phyloP scores from a whole-genome alignment of 2,113 vertebrate species.

The Cebidichthys violaceus region DNA sequence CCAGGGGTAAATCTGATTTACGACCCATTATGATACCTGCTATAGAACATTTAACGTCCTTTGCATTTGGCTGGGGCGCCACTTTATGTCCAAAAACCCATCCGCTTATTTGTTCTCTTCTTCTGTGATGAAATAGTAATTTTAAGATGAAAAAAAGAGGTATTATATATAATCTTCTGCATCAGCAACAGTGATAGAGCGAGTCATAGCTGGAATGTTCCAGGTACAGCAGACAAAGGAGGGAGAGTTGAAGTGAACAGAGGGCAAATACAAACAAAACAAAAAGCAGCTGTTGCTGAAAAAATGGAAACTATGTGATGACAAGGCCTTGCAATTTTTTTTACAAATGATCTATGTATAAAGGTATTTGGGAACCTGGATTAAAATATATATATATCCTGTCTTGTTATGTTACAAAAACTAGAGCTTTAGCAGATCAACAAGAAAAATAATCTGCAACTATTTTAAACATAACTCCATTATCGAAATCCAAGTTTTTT shows the following conservation, averaged over 20 bases:
- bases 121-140: not conserved
- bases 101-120: not conserved
- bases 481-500: not conserved
- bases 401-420: not conserved
- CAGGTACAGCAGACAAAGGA: slow-evolving; percentile 37
- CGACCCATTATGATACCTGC: not conserved
- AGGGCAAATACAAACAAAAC: not conserved
- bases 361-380: not conserved
- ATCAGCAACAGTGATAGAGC: not conserved
- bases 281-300: slow-evolving; percentile 40
- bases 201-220: slow-evolving; percentile 46
- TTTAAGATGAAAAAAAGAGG: not conserved
- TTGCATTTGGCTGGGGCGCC: not conserved
- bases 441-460: not conserved
- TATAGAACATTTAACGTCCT: not conserved
- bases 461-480: not conserved
- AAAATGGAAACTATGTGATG: not conserved
- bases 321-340: not conserved
- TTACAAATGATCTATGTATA: not conserved
- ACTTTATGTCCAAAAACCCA: not conserved
- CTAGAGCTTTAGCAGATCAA: not conserved
- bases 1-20: slow-evolving; percentile 57
- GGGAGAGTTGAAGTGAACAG: slow-evolving; percentile 20
- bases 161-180: not conserved
- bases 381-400: not conserved